phyloP scores from a whole-genome alignment of 1,140 invertebrate genomes.

The Camponotus vicinus region DNA sequence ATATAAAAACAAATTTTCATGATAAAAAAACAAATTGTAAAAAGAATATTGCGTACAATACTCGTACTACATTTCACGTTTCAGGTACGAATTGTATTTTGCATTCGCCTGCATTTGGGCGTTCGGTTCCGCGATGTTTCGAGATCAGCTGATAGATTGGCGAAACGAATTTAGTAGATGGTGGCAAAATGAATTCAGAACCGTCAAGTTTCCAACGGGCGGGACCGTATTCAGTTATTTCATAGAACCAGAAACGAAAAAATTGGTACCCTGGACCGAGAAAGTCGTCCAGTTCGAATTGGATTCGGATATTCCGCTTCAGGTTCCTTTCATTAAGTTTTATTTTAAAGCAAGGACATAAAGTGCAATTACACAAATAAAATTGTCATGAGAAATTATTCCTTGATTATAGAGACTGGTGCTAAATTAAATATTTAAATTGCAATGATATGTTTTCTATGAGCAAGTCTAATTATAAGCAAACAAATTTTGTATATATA shows the following conservation, averaged over 20 bases:
- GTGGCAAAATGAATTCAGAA: conserved; percentile 96
- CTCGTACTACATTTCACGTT: conserved; percentile 18
- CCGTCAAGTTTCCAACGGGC: conserved; percentile 94
- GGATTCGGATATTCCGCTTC: conserved; percentile 94
- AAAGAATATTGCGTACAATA: neutral
- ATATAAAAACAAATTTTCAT: neutral
- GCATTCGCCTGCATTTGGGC: conserved; percentile 97
- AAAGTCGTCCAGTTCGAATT: conserved; percentile 92
- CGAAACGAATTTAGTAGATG: conserved; percentile 97
- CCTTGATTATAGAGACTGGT: neutral
- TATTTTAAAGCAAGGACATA: neutral
- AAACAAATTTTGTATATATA: neutral
- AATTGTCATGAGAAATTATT: neutral
- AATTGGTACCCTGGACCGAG: conserved; percentile 95
- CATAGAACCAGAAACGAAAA: conserved; percentile 94
- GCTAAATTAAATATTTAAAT: neutral
- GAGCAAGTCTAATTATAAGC: neutral
- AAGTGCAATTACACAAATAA: neutral
- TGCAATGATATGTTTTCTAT: neutral
- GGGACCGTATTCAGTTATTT: conserved; percentile 97
- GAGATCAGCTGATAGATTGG: conserved; percentile 96
- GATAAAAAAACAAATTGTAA: conserved; percentile 3
- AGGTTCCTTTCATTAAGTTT: conserved; percentile 86
- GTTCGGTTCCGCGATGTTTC: conserved; percentile 96
- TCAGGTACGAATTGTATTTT: conserved; percentile 96